Conservation (phyloP, 1,140 invertebrate genomes). For the Tyrophagus putrescentiae region DNA sequence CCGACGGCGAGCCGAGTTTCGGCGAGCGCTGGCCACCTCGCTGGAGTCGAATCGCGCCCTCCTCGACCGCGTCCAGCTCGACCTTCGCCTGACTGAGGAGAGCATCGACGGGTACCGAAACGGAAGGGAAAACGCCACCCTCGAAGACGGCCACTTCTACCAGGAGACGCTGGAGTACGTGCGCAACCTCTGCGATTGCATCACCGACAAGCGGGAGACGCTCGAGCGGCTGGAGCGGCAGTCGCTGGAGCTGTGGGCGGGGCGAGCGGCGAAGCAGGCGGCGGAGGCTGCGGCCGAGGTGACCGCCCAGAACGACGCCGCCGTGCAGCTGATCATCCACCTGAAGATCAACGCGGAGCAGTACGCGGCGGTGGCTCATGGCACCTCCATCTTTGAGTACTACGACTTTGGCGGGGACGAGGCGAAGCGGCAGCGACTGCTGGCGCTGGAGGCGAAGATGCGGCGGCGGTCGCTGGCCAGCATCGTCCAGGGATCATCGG, state of each 20-base stretch:
- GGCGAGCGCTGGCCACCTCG: background rate
- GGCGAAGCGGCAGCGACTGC: constrained; percentile 3
- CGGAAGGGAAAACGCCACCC: background rate
- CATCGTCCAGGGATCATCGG: background rate
- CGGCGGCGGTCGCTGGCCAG: background rate
- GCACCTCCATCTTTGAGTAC: constrained; percentile 6
- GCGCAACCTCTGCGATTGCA: constrained; percentile 15
- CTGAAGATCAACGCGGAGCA: background rate
- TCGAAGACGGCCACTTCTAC: background rate
- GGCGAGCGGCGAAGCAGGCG: background rate
- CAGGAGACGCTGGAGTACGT: background rate
- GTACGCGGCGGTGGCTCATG: background rate
- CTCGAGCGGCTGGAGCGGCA: background rate
- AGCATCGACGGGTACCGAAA: background rate
- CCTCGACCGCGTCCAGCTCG: constrained; percentile 2
- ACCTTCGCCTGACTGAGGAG: background rate
- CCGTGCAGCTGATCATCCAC: background rate
- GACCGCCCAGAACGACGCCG: background rate
- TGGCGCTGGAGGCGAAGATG: background rate
- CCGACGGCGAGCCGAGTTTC: background rate
- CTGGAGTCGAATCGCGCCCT: background rate
- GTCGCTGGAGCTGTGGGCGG: background rate
- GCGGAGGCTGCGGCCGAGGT: background rate
- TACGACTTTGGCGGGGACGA: constrained; percentile 17
- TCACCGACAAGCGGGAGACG: constrained; percentile 3